These are phyloP conservation scores for Catharus minimus DNA, from an alignment of 2,113 vertebrate genomes.

Conservation along the genomic window DNA sequence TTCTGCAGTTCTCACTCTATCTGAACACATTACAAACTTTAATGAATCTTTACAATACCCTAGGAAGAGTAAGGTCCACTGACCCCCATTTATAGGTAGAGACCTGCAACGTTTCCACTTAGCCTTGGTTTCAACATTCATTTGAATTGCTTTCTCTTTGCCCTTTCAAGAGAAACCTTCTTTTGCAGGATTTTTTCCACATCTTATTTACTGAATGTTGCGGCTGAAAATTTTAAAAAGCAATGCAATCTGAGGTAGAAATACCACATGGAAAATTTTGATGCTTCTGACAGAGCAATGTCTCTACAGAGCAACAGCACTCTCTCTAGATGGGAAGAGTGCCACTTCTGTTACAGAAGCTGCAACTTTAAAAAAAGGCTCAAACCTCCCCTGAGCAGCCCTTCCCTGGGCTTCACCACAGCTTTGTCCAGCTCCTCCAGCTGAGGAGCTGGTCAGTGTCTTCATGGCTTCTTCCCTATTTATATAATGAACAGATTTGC, in stretches of 20 bases:
- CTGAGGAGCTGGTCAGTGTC: neutral
- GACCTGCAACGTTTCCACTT: neutral
- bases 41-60: constrained; percentile 20
- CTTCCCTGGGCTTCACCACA: neutral
- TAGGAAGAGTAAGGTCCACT: neutral
- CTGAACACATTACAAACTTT: neutral
- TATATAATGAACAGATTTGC: neutral
- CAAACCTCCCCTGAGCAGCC: neutral
- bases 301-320: neutral
- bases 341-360: neutral
- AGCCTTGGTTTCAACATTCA: neutral
- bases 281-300: neutral
- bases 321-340: neutral
- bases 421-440: neutral
- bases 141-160: neutral
- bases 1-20: neutral
- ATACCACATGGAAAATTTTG: neutral
- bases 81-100: neutral
- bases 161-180: neutral
- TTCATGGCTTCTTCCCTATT: neutral
- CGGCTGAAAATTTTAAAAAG: neutral
- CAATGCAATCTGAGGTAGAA: neutral
- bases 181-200: neutral
- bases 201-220: neutral
- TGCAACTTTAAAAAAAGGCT: neutral